These are phyloP conservation scores for Augiades crinisus DNA, from an alignment of 2,888 invertebrate genomes.

Conservation along the genomic window DNA sequence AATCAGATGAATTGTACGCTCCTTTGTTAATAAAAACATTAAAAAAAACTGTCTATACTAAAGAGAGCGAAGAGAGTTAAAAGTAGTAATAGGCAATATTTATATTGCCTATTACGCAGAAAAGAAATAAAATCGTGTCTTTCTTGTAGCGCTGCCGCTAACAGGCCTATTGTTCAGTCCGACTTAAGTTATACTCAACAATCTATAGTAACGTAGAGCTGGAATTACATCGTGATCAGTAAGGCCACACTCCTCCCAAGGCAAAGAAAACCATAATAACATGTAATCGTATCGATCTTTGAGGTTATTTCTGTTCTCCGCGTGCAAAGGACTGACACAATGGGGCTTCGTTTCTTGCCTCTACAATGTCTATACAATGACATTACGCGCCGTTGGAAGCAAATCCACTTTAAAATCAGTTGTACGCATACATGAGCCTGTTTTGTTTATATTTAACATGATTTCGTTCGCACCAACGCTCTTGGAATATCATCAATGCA, in stretches of 20 bases:
- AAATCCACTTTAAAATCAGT: constrained; percentile 17
- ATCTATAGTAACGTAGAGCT: not conserved
- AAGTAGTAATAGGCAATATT: no score
- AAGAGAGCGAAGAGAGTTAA: no score
- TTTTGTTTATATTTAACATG: not conserved
- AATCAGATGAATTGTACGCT: no score
- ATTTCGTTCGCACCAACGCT: not conserved
- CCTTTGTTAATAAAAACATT: no score
- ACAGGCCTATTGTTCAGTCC: no score
- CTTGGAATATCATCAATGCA: no score
- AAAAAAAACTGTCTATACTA: no score
- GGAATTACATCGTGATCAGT: constrained; percentile 8
- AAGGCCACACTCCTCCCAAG: constrained; percentile 11
- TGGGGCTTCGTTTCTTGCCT: constrained; percentile 24
- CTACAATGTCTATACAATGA: constrained; percentile 10
- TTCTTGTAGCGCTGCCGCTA: no score
- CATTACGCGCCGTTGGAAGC: not conserved
- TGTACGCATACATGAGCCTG: not conserved
- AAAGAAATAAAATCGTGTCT: no score
- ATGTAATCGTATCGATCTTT: constrained; percentile 21
- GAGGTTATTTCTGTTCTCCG: constrained; percentile 19
- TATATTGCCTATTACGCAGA: no score
- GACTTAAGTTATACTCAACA: not conserved
- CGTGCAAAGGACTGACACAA: constrained; percentile 10
- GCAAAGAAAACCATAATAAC: constrained; percentile 22